phyloP scores from a whole-genome alignment of 2,113 vertebrate genomes.

The Sinocyclocheilus grahami region DNA sequence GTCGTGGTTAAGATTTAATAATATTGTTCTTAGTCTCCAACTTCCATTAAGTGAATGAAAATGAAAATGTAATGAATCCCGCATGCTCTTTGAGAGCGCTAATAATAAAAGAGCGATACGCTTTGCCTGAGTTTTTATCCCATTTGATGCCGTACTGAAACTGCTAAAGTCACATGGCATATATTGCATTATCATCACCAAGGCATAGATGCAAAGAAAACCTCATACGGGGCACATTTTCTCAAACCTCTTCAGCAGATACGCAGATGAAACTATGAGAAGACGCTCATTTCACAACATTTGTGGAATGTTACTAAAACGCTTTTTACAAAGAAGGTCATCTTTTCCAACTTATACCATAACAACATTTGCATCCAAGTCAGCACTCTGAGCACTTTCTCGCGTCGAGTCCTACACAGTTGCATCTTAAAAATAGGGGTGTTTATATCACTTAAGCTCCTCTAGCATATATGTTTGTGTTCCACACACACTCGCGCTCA shows the following conservation, averaged over 20 bases:
- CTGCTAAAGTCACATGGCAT: conserved; percentile 45
- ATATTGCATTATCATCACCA: conserved; percentile 35
- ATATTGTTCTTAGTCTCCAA: conserved; percentile 50
- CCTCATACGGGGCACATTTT: conserved; percentile 53
- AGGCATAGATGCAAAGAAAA: conserved; percentile 42
- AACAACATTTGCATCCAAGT: conserved; percentile 42
- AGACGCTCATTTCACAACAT: conserved; percentile 28
- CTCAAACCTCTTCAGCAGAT: conserved; percentile 38
- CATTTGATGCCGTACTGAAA: conserved; percentile 28
- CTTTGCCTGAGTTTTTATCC: conserved; percentile 41
- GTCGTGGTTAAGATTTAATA: conserved; percentile 61
- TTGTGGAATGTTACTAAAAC: neutral
- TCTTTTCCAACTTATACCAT: conserved; percentile 23
- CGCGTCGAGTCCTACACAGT: neutral
- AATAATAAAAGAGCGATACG: conserved; percentile 72
- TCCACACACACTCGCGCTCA: conserved; percentile 5
- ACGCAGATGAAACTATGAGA: conserved; percentile 38
- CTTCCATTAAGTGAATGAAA: conserved; percentile 62
- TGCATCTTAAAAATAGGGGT: conserved; percentile 17
- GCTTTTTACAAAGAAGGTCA: conserved; percentile 18
- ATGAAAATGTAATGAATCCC: conserved; percentile 69
- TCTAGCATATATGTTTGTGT: conserved; percentile 5
- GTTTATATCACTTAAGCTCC: conserved; percentile 20
- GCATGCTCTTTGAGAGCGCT: conserved; percentile 60
- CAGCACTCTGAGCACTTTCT: conserved; percentile 34